Evolutionary conservation across 2,113 vertebrate genomes (phyloP).

Genomic region (Elachura formosa): DNA sequence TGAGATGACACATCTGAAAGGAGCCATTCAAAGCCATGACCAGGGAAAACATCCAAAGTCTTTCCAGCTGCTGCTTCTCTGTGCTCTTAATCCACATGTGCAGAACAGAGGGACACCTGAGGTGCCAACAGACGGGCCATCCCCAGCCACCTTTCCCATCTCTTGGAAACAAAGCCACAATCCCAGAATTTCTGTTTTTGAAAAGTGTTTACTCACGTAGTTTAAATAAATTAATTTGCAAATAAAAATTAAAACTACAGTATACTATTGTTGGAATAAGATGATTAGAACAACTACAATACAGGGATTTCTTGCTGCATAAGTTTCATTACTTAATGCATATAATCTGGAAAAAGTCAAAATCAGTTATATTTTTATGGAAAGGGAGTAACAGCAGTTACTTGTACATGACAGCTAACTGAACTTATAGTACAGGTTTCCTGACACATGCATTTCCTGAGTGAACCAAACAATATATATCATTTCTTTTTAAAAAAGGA

Average conservation of each 20-base stretch:
- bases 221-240: constrained; percentile 82
- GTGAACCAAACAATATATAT: constrained; percentile 74
- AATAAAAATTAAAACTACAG: constrained; percentile 81
- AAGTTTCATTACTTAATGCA: constrained; percentile 67
- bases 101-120: neutral
- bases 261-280: constrained; percentile 71
- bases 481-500: constrained; percentile 57
- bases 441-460: constrained; percentile 79
- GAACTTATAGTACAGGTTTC: constrained; percentile 73
- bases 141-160: neutral
- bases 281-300: constrained; percentile 75
- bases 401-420: constrained; percentile 67
- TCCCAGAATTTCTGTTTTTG: constrained; percentile 61
- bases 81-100: neutral
- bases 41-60: neutral
- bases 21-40: neutral
- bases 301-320: constrained; percentile 68
- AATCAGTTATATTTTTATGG: constrained; percentile 67
- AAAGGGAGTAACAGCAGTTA: constrained; percentile 74
- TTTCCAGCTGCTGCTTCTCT: neutral
- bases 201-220: constrained; percentile 75
- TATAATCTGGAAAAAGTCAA: constrained; percentile 66
- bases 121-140: neutral
- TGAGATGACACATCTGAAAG: neutral
- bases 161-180: constrained; percentile 46